Conservation (phyloP, 2,888 invertebrate genomes). For the Leptopilina syphax region DNA sequence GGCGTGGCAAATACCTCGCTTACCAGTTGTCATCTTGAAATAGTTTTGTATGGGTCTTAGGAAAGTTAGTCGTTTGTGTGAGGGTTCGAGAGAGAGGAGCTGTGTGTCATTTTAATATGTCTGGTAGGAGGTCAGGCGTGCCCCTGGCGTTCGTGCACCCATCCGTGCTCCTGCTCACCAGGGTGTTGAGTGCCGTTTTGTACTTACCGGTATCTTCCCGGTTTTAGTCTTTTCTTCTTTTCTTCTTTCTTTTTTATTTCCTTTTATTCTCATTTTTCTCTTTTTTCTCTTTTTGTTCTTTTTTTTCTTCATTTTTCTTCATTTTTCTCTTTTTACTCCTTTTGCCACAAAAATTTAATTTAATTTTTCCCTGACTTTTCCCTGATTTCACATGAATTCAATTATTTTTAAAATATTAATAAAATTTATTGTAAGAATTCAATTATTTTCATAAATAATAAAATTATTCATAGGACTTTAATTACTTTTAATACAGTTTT, state of each 20-base stretch:
- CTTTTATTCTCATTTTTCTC: conserved; percentile 38
- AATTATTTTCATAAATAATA: no score
- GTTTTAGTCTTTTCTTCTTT: conserved; percentile 49
- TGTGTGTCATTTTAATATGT: conserved; percentile 74
- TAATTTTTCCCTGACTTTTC: no score
- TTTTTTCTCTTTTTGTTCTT: background rate
- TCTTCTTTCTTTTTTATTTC: background rate
- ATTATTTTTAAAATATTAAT: no score
- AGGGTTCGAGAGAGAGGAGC: conserved; percentile 54
- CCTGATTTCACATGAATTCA: no score
- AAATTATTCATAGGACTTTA: no score
- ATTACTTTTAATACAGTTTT: no score
- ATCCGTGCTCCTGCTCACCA: conserved; percentile 60
- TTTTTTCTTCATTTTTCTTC: conserved; percentile 41
- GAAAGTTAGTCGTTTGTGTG: conserved; percentile 48
- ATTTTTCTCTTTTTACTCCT: no score
- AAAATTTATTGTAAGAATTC: no score
- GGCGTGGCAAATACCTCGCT: conserved; percentile 60
- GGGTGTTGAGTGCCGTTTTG: conserved; percentile 55
- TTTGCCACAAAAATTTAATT: no score
- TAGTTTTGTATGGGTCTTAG: conserved; percentile 64
- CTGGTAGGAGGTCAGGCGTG: conserved; percentile 74
- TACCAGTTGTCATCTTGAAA: conserved; percentile 66
- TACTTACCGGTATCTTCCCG: conserved; percentile 52
- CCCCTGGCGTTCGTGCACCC: conserved; percentile 63